Base-by-base conservation (phyloP, 2,888 invertebrate genomes). In the Anticlea derivata region DNA sequence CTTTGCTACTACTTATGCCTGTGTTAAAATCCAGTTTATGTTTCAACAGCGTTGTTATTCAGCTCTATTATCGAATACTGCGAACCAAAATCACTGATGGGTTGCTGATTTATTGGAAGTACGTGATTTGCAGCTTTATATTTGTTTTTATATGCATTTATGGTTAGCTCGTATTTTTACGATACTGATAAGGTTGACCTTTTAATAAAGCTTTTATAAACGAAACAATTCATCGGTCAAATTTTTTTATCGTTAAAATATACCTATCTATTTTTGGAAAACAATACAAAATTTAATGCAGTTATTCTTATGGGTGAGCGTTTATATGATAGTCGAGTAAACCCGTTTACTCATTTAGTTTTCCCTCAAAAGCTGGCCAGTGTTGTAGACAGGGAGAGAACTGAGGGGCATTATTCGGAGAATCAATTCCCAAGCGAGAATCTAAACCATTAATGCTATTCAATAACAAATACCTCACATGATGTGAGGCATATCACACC, bases 301-400 rank as follows among this genome's bases (percentile, higher is more conserved):
- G 31, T 12, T 7, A 7, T 30, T 11, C 34, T 35, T 35, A 45
- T 51, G 45, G 24, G 12, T 39, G 33, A 31, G 31, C 33, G 24
- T n/a, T n/a, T n/a, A n/a, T 49, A 47, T 33, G 24, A n/a, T 37
- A 17, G 43, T 38, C 39, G 43, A 27, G 47, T 33, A 45, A 31
- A 43, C 43, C 6, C 24, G 51, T 45, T 47, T 33, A 35, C 26
- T 40, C 44, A 55, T 50, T 52, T 53, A 48, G 41, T 46, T 55
- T 64, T 59, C 57, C 54, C 48, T 53, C 47, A 40, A 48, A 63
- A 52, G 55, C 53, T 64, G 60, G 57, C 58, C 23, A 7, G 46
- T 1, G 38, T 8, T 26, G 38, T 38, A 30, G 37, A 23, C 17
- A 11, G 11, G 29, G 6, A n/a, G 6, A 11, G 17, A 20, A n/a